A percentile compares a stretch with the other conserved stretches of the same genome.
Conservation (phyloP, 2,113 vertebrate genomes). For the Pantherophis guttatus region DNA sequence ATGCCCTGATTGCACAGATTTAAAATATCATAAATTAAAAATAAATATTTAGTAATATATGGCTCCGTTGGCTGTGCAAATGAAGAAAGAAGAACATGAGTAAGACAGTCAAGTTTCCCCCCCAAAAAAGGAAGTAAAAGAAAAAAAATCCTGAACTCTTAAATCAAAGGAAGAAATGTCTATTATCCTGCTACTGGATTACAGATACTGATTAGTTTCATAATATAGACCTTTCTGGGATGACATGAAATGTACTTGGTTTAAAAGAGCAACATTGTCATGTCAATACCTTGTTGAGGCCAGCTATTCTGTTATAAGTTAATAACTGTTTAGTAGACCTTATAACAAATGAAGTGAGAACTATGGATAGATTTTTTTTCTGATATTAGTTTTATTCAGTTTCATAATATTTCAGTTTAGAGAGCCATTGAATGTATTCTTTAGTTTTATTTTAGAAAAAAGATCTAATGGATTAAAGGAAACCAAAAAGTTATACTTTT, state of each 20-base stretch:
- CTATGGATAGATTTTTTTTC: neutral
- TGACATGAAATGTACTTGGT: neutral
- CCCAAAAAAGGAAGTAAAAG: neutral
- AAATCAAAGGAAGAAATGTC: neutral
- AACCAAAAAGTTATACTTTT: neutral
- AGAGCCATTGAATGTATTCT: neutral
- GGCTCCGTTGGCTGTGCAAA: neutral
- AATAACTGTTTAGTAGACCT: neutral
- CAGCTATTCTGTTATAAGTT: neutral
- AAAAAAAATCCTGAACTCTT: neutral
- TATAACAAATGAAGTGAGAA: neutral
- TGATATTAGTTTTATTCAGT: neutral
- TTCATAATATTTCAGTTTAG: neutral
- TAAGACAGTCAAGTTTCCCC: neutral
- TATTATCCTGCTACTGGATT: neutral
- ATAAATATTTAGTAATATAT: neutral
- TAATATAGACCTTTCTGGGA: neutral
- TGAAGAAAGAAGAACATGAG: neutral
- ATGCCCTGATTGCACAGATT: neutral
- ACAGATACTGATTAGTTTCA: neutral
- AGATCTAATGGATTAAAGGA: neutral
- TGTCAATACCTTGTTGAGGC: neutral
- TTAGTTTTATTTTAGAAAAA: neutral
- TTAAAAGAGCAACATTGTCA: neutral
- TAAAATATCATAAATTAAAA: neutral